Evolutionary conservation across 2,888 invertebrate species (phyloP), one percentile per base, ranked within the genome.

Genomic region (Andricus quercusramuli): DNA sequence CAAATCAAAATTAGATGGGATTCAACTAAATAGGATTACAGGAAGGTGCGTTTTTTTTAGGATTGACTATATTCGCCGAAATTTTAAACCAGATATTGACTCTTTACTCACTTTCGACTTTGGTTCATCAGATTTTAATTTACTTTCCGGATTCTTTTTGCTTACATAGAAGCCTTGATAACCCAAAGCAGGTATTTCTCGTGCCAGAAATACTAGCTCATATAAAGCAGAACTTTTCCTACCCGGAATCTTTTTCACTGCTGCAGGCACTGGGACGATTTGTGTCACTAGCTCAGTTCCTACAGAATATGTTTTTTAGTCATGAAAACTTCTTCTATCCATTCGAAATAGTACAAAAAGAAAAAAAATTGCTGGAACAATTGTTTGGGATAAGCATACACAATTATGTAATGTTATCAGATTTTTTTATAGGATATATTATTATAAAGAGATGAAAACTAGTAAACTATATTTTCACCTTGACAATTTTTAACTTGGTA

Each of bases 171-270:
- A 95, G 0, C 95, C 94, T 88, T 95, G 95, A 85, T 95, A 95
- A 0, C 96, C 96, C 1, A 96, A 91, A 0, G 96, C 93, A 0
- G 96, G 96, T 6, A 96, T 89, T 3, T 95, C 90, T 6, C 92
- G 87, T 0, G 96, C 96, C 32, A 94, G 86, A 89, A 97, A 97
- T 0, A 96, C 93, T 0, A 97, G 89, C 85, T 97, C 97, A 86
- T 94, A 93, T 0, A 93, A 94, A 0, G 97, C 96, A 6, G 86
- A 89, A 0, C 96, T 96, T 0, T 89, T 80, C 41, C 97, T 93
- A 32, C 95, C 96, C 0, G 95, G 95, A 51, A 97, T 94, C 0
- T 92, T 90, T 64, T 90, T 82, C 0, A 97, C 93, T 0, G 93
- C 86, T 0, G 92, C 88, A 0, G 96, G 94, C 79, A 97, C 93